Evolutionary conservation across 1,140 invertebrate species (phyloP).

Genomic region (Drosophila kanapiae): DNA sequence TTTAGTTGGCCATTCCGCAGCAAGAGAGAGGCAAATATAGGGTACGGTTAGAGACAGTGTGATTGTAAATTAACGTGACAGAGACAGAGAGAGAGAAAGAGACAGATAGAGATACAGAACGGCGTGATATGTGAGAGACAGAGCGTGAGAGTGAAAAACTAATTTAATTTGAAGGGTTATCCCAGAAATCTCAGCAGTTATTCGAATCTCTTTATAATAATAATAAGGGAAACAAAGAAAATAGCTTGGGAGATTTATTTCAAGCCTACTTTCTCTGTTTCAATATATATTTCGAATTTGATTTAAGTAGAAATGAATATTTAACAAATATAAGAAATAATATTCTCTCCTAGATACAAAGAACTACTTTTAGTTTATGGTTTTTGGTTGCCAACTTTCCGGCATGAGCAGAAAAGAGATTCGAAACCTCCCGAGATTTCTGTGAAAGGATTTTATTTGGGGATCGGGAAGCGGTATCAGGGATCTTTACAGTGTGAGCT

Average conservation of each 20-base stretch:
- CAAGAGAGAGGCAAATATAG: constrained; percentile 26
- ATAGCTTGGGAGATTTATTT: not conserved
- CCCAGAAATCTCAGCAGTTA: constrained; percentile 13
- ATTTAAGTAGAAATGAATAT: not conserved
- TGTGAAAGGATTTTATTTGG: not conserved
- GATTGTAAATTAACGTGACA: constrained; percentile 46
- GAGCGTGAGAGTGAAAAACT: constrained; percentile 30
- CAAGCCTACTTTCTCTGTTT: not conserved
- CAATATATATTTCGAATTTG: not conserved
- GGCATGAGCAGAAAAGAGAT: not conserved
- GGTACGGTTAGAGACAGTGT: constrained; percentile 35
- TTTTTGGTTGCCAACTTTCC: too few species aligned
- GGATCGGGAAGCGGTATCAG: not conserved
- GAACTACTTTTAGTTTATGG: too few species aligned
- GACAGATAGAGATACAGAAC: constrained; percentile 24
- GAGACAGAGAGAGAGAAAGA: constrained; percentile 11
- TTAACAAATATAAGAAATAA: too few species aligned
- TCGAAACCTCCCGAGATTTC: constrained; percentile 6
- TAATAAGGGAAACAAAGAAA: too few species aligned
- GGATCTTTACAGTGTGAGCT: constrained; percentile 13
- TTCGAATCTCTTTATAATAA: too few species aligned
- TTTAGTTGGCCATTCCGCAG: constrained; percentile 45
- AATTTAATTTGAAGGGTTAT: constrained; percentile 14
- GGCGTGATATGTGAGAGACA: constrained; percentile 32
- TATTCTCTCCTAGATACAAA: too few species aligned